These are phyloP conservation scores for Microctenopoma lineatum DNA, from an alignment of 2,797 vertebrate species.

Conservation along the genomic window DNA sequence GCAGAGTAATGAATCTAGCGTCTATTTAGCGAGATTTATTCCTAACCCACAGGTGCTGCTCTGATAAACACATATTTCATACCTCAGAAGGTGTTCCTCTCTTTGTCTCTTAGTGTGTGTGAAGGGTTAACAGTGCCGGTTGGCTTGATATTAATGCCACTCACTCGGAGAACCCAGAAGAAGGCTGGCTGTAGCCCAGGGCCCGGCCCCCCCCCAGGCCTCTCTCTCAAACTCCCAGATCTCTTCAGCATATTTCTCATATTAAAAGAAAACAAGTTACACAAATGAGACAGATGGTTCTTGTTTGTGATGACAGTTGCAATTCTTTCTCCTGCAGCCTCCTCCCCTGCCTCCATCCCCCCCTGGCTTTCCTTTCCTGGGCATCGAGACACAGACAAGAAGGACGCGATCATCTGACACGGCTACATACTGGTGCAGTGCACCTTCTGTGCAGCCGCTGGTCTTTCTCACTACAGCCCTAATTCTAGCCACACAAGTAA, in stretches of 20 bases:
- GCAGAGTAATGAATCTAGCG: too few relatives aligned
- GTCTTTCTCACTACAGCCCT: background rate
- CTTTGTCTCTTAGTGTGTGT: slow-evolving; percentile 16
- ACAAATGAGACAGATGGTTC: slow-evolving; percentile 90
- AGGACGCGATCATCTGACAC: background rate
- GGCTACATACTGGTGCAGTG: background rate
- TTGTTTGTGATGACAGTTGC: slow-evolving; percentile 88
- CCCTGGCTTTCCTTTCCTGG: slow-evolving; percentile 44
- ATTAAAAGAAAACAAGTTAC: slow-evolving; percentile 92
- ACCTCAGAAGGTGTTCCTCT: background rate
- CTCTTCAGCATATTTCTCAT: slow-evolving; percentile 87
- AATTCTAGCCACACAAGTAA: background rate
- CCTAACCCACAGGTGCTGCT: too few relatives aligned
- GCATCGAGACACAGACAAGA: slow-evolving; percentile 7
- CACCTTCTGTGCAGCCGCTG: background rate
- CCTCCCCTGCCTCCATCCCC: slow-evolving; percentile 35
- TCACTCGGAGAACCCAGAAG: slow-evolving; percentile 66
- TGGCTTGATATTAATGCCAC: slow-evolving; percentile 75
- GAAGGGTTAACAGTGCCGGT: slow-evolving; percentile 74
- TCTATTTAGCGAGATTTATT: too few relatives aligned
- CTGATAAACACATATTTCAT: too few relatives aligned
- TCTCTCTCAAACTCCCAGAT: slow-evolving; percentile 83
- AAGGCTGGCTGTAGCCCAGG: slow-evolving; percentile 74
- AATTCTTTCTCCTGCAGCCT: slow-evolving; percentile 66
- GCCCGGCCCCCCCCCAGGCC: slow-evolving; percentile 76